Evolutionary conservation across 2,113 vertebrate species (phyloP).

Genomic region (Promerops cafer): DNA sequence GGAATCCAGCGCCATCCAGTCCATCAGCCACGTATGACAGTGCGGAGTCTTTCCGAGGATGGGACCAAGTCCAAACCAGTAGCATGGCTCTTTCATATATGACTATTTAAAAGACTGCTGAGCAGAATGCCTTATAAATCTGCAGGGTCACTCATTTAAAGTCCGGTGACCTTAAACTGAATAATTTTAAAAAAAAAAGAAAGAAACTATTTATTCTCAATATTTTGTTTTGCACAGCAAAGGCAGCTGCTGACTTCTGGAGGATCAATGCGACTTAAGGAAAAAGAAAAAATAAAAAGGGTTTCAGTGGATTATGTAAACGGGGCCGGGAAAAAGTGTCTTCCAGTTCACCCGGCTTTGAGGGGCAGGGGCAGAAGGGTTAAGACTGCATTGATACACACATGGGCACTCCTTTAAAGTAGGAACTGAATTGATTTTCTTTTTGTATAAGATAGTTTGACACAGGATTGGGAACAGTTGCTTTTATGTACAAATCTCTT

Average conservation of each 20-base stretch:
- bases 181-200: constrained; percentile 75
- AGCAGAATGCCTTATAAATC: constrained; percentile 90
- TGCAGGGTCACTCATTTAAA: constrained; percentile 81
- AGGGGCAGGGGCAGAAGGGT: constrained; percentile 62
- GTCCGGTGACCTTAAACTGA: constrained; percentile 84
- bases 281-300: neutral
- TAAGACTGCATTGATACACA: constrained; percentile 65
- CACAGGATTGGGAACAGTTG: constrained; percentile 77
- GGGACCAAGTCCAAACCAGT: constrained; percentile 80
- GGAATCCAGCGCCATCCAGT: constrained; percentile 92
- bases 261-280: constrained; percentile 75
- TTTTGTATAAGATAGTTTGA: constrained; percentile 71
- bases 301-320: constrained; percentile 72
- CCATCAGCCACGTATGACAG: constrained; percentile 97
- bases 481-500: constrained; percentile 75
- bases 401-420: constrained; percentile 68
- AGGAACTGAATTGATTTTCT: constrained; percentile 62
- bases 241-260: constrained; percentile 92
- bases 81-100: constrained; percentile 75
- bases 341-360: constrained; percentile 65
- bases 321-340: constrained; percentile 68
- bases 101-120: constrained; percentile 84
- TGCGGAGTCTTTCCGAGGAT: constrained; percentile 53
- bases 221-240: constrained; percentile 98
- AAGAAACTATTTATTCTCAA: constrained; percentile 97